Conservation (phyloP, 1,140 invertebrate genomes). For the Trissolcus basalis region DNA sequence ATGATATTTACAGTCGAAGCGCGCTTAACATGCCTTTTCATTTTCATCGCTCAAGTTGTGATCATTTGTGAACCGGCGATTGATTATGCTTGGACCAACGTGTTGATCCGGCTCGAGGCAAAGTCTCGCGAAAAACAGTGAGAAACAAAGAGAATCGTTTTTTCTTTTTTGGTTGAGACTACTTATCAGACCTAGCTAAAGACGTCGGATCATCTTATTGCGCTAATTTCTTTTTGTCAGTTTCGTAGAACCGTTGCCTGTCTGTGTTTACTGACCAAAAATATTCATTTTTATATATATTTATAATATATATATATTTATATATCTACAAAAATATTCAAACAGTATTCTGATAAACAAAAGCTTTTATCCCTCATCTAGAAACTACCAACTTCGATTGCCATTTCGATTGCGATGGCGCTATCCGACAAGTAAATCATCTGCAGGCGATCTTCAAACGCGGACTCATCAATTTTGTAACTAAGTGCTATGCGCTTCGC, state of each 20-base stretch:
- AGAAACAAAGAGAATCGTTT: conserved; percentile 47
- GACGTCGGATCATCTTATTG: conserved; percentile 16
- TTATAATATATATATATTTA: conserved; percentile 1
- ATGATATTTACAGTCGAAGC: conserved; percentile 26
- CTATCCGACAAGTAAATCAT: not conserved
- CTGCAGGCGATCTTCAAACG: not conserved
- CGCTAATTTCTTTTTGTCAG: conserved; percentile 2
- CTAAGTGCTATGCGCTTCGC: not conserved
- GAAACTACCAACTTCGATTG: conserved; percentile 7
- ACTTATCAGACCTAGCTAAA: conserved; percentile 28
- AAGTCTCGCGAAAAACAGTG: conserved; percentile 30
- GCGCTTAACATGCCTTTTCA: conserved; percentile 23
- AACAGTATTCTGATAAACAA: conserved; percentile 8
- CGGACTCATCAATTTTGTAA: not conserved
- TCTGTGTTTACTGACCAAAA: conserved; percentile 1
- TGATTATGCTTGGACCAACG: conserved; percentile 5
- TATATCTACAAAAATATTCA: conserved; percentile 33
- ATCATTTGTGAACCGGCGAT: not conserved
- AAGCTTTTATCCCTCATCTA: not conserved
- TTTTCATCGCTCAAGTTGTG: conserved; percentile 2
- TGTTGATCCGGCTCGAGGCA: conserved; percentile 28
- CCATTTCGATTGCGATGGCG: not conserved
- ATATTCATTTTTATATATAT: not conserved
- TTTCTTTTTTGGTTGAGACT: too few relatives aligned
- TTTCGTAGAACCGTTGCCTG: not conserved